Evolutionary conservation across 2,888 invertebrate species (phyloP), one percentile per base, ranked within the genome.

Genomic region (Diaphora mendica): DNA sequence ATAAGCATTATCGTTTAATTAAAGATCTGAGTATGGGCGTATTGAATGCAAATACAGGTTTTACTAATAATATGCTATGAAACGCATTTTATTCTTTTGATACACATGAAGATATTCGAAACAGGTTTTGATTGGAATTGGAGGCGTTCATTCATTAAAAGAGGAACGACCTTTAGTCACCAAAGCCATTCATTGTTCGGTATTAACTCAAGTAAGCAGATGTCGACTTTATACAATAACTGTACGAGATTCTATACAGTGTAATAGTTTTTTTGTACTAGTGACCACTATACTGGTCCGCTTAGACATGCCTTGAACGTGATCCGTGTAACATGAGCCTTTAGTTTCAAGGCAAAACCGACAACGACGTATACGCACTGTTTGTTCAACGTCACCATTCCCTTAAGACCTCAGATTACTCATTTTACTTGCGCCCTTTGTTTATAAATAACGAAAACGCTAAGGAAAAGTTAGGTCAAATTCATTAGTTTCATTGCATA

Each of bases 261-360:
- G 81, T 85, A 85, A 87, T 87, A 84, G 87, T 89, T 88, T 87
- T 88, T 87, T 88, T 86, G 83, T 89, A 82, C 79, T 48, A 8
- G 83, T 84, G 85, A 89, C 90, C 89, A 89, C 87, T 89, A 88
- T 87, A 89, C 88, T 88, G 35, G n/a, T 68, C 2, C 23, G 91
- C 85, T 86, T 88, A 82, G 88, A 87, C 87, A 90, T 91, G 91
- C 95, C 95, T 95, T 95, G 95, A 95, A 95, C 93, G 94, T 94
- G 95, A 95, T 94, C 93, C 87, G 91, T 92, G 95, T 94, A 95
- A 95, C 91, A 88, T 88, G 94, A 95, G 93, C 88, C 92, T 92
- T 89, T 86, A 89, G 90, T 90, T 91, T 94, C 95, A 95, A 95
- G 95, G 95, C 93, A 80, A 93, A 88, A 89, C 87, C 89, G 87